Evolutionary conservation across 2,113 vertebrate genomes (phyloP).

Genomic region (Zeus faber): DNA sequence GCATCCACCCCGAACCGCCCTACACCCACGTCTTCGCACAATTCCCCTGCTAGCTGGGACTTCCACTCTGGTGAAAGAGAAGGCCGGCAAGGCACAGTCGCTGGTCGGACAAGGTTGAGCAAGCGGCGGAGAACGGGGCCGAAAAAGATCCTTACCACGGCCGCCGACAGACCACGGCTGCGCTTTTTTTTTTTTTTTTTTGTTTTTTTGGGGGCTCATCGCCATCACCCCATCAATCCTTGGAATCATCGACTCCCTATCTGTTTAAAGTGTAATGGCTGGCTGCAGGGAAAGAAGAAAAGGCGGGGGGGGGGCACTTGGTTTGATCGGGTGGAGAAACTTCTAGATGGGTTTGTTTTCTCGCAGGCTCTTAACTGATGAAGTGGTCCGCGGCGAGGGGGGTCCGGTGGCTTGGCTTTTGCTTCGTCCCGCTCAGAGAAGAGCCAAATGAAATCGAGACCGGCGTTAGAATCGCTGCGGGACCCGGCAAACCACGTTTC

Average conservation of each 20-base stretch:
- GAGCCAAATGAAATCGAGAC: slow-evolving; percentile 13
- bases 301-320: too few species aligned
- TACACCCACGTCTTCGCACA: too few species aligned
- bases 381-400: too few species aligned
- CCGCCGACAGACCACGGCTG: slow-evolving; percentile 27
- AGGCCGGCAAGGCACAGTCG: too few species aligned
- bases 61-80: too few species aligned
- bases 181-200: slow-evolving; percentile 11
- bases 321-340: slow-evolving; percentile 27
- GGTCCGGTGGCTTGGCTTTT: too few species aligned
- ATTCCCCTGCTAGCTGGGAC: slow-evolving; percentile 22
- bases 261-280: slow-evolving; percentile 28
- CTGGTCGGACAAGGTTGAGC: slow-evolving; percentile 25
- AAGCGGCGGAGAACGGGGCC: slow-evolving; percentile 23
- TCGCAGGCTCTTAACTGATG: background rate
- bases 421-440: too few species aligned
- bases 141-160: background rate
- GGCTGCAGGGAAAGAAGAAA: slow-evolving; percentile 10
- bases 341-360: slow-evolving; percentile 19
- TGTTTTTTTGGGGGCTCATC: background rate
- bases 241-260: slow-evolving; percentile 43
- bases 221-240: slow-evolving; percentile 30
- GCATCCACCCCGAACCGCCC: too few species aligned
- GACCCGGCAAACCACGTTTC: too few species aligned
- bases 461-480: too few species aligned